phyloP scores from a whole-genome alignment of 2,113 vertebrate species.

The Climacteris rufus region DNA sequence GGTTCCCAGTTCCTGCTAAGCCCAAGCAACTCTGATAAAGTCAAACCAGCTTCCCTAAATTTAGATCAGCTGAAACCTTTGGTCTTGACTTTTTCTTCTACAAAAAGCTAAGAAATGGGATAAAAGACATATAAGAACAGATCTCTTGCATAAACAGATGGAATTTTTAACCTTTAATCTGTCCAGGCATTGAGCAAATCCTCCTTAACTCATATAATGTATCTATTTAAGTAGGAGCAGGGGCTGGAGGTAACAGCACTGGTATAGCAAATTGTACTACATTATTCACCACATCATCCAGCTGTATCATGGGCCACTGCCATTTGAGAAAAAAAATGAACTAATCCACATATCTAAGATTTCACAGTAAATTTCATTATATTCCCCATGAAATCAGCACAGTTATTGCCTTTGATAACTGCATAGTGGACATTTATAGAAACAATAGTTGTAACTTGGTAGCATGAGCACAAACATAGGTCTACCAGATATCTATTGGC shows the following conservation, averaged over 20 bases:
- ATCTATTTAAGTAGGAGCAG: not conserved
- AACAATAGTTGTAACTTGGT: not conserved
- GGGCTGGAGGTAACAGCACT: not conserved
- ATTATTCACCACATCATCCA: not conserved
- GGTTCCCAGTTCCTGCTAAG: not conserved
- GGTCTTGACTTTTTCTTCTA: not conserved
- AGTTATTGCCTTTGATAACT: not conserved
- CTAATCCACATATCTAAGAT: not conserved
- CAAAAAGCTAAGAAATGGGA: not conserved
- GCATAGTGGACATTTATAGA: not conserved
- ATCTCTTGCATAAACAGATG: not conserved
- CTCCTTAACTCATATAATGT: not conserved
- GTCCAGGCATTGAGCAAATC: not conserved
- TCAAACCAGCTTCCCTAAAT: not conserved
- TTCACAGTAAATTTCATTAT: not conserved
- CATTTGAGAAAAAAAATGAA: not conserved
- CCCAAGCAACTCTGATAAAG: not conserved
- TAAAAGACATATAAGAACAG: not conserved
- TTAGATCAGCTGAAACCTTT: not conserved
- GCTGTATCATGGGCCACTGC: not conserved
- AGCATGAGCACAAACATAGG: not conserved
- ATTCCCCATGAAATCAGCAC: not conserved
- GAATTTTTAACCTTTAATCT: not conserved
- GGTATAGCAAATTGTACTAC: not conserved
- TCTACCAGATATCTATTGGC: not conserved